Base-by-base conservation (phyloP, 2,888 invertebrate species). In the Tipula confusa region DNA sequence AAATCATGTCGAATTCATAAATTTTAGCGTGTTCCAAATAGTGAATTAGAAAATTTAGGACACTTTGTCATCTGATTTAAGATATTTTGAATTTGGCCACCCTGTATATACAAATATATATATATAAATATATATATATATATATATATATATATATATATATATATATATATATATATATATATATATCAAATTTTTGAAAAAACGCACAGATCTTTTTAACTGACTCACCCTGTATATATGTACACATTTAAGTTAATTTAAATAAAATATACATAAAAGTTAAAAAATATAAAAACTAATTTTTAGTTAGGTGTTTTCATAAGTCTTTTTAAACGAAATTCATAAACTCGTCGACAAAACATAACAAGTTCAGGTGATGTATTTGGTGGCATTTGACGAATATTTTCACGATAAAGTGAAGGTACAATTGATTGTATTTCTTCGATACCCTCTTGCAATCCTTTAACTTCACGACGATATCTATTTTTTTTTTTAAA, bases 291-390 rank as follows among this genome's bases (percentile, higher is more conserved):
- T 15, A 31, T 80, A 29, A 80, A 15, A 82, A 82, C 36, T 28
- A 38, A 24, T 24, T 28, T 82, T 36, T 36, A 79, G 33, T 31
- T 79, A 31, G 84, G 82, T 82, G 84, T 86, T 86, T 89, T 89
- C 85, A 89, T 87, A 84, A 90, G 87, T 84, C 89, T 88, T 88
- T 96, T 97, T 87, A 96, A 95, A 86, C 97, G 93, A 91, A 97
- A 97, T 91, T 98, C 98, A 91, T 98, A 98, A 84, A 98, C 95
- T 87, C 96, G 94, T 82, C 97, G 94, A 90, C 98, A 98, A 91
- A 98, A 96, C 89, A 98, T 96, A 79, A 98, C 96, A 89, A 97
- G 93, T 87, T 98, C 98, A 7, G 94, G 92, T 84, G 94, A 93
- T 83, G 94, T 93, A 84, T 86, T 93, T 90, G 90, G 93, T 90